Evolutionary conservation across 1,140 invertebrate genomes (phyloP).

Genomic region (Drosophila paulistorum): DNA sequence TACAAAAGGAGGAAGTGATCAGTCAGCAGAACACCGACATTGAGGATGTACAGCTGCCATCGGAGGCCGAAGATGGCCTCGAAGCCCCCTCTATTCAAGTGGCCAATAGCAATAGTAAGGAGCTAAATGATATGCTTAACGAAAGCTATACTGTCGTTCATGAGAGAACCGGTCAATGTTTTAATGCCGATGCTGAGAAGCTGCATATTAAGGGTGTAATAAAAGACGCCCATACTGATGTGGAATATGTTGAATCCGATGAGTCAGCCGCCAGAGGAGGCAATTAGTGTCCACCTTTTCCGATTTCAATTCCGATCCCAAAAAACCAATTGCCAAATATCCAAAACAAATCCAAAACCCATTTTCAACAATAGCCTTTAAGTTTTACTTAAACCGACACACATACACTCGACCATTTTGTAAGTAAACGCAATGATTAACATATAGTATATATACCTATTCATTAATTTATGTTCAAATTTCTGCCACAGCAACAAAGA

Average conservation of each 20-base stretch:
- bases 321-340: conserved; percentile 23
- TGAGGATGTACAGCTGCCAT: conserved; percentile 84
- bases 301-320: conserved; percentile 17
- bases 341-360: conserved; percentile 21
- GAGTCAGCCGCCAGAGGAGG: conserved; percentile 71
- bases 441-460: conserved; percentile 31
- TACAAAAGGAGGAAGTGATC: conserved; percentile 55
- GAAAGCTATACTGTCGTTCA: conserved; percentile 83
- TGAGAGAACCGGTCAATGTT: conserved; percentile 76
- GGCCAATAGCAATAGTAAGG: conserved; percentile 58
- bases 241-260: conserved; percentile 84
- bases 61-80: conserved; percentile 83
- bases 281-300: conserved; percentile 55
- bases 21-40: conserved; percentile 83
- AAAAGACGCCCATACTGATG: conserved; percentile 83
- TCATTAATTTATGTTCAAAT: conserved; percentile 54
- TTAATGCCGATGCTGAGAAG: conserved; percentile 83
- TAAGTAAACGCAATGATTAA: conserved; percentile 74
- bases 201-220: conserved; percentile 83
- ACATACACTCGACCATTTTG: conserved; percentile 74
- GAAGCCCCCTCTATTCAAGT: conserved; percentile 45
- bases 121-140: conserved; percentile 81
- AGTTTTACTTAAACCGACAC: conserved; percentile 54
- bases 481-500: conserved; percentile 52
- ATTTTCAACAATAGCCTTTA: conserved; percentile 64